Evolutionary conservation across 2,797 vertebrate species (phyloP).

Genomic region (Halcyon smyrnensis): DNA sequence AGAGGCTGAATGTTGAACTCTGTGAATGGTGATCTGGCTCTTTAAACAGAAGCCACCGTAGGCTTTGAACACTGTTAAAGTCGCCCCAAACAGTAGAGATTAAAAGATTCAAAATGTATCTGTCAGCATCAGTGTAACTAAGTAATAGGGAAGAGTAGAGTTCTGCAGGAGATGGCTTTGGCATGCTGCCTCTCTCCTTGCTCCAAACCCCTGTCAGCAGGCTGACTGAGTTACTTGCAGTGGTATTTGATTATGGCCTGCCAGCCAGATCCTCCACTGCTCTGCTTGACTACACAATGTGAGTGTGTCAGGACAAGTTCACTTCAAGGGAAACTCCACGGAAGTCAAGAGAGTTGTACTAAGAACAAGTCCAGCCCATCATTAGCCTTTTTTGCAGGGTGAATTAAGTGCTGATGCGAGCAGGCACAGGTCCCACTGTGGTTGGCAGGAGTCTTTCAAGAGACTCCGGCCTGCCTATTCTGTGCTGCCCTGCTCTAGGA

Average conservation of each 20-base stretch:
- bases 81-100: neutral
- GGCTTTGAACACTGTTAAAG: neutral
- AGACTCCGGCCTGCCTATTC: neutral
- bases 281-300: neutral
- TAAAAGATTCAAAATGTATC: neutral
- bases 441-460: neutral
- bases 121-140: neutral
- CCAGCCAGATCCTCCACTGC: neutral
- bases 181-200: neutral
- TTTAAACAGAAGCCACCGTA: neutral
- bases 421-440: neutral
- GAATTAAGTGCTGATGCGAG: neutral
- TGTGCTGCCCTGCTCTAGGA: neutral
- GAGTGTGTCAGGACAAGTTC: slow-evolving; percentile 11
- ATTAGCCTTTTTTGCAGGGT: neutral
- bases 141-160: neutral
- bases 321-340: neutral
- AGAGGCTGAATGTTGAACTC: neutral
- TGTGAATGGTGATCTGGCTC: neutral
- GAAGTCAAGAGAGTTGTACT: slow-evolving; percentile 21
- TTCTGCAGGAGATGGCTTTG: neutral
- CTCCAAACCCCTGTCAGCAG: neutral
- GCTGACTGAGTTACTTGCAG: neutral
- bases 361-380: neutral
- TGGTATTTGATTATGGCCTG: neutral